Conservation (phyloP, 2,113 vertebrate genomes). For the Rhabdornis inornatus region DNA sequence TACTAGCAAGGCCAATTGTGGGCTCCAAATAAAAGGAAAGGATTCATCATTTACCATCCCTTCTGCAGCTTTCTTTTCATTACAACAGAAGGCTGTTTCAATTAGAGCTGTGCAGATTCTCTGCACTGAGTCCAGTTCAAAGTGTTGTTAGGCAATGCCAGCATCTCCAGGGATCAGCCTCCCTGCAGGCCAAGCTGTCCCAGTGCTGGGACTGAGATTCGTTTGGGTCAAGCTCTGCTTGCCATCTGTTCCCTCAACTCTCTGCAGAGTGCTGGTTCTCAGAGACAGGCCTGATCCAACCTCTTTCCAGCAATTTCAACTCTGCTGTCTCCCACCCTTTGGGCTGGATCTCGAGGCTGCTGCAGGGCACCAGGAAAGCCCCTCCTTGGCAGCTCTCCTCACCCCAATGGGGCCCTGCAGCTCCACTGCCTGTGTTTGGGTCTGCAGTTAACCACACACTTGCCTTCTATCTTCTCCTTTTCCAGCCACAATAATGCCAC, state of each 20-base stretch:
- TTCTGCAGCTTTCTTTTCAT: constrained; percentile 24
- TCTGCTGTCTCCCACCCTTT: background rate
- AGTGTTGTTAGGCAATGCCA: constrained; percentile 8
- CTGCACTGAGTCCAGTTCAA: background rate
- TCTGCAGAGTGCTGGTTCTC: background rate
- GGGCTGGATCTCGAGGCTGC: accelerated
- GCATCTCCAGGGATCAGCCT: background rate
- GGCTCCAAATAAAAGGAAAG: constrained; percentile 35
- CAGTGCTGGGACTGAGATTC: background rate
- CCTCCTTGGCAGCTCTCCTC: background rate
- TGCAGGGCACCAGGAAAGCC: background rate
- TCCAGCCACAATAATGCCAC: background rate
- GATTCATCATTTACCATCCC: constrained; percentile 4
- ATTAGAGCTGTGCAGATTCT: background rate
- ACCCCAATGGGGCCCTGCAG: background rate
- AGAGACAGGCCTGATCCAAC: background rate
- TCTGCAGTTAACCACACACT: background rate
- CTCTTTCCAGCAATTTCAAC: background rate
- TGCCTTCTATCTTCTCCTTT: background rate
- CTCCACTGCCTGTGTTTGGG: background rate
- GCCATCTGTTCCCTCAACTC: background rate
- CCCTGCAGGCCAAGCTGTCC: background rate
- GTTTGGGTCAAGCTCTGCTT: background rate
- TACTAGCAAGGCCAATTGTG: background rate
- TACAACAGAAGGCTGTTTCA: constrained; percentile 19